Percentiles rank a stretch among this genome's conserved stretches.
Conservation (phyloP, 2,797 vertebrate genomes). For the Euthynnus affinis region DNA sequence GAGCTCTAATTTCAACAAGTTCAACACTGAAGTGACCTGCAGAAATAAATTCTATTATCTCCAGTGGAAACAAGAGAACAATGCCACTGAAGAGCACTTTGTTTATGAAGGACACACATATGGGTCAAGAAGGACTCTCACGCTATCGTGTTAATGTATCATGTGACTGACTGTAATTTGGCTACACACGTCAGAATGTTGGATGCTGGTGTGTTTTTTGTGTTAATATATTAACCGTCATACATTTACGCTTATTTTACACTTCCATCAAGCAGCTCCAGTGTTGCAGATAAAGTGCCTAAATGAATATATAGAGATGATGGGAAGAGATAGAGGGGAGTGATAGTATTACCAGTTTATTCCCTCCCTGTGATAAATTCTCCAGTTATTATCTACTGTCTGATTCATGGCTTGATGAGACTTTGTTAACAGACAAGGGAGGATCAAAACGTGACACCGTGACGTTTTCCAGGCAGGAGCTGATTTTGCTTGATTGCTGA, state of each 20-base stretch:
- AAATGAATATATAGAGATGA: background rate
- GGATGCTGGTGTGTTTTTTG: background rate
- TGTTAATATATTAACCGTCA: background rate
- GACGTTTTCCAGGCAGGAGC: conserved; percentile 40
- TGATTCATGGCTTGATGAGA: conserved; percentile 11
- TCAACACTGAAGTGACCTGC: conserved; percentile 25
- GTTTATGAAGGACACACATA: conserved; percentile 7
- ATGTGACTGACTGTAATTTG: conserved; percentile 5
- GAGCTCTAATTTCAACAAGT: conserved; percentile 43
- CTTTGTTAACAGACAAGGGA: conserved; percentile 15
- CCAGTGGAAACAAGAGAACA: conserved; percentile 25
- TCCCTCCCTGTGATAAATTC: background rate
- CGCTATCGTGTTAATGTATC: conserved; percentile 1
- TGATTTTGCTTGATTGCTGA: conserved; percentile 67
- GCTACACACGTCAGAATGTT: background rate
- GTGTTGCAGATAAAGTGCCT: conserved; percentile 22
- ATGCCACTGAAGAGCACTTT: conserved; percentile 47
- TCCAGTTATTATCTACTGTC: background rate
- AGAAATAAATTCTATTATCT: conserved; percentile 19
- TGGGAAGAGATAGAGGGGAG: conserved; percentile 14
- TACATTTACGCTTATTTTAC: background rate
- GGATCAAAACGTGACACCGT: conserved; percentile 27
- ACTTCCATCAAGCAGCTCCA: conserved; percentile 4
- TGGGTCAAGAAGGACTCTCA: conserved; percentile 19
- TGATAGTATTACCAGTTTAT: background rate